These are phyloP conservation scores for Synergus umbraculus DNA, from an alignment of 2,888 invertebrate genomes.

Conservation along the genomic window DNA sequence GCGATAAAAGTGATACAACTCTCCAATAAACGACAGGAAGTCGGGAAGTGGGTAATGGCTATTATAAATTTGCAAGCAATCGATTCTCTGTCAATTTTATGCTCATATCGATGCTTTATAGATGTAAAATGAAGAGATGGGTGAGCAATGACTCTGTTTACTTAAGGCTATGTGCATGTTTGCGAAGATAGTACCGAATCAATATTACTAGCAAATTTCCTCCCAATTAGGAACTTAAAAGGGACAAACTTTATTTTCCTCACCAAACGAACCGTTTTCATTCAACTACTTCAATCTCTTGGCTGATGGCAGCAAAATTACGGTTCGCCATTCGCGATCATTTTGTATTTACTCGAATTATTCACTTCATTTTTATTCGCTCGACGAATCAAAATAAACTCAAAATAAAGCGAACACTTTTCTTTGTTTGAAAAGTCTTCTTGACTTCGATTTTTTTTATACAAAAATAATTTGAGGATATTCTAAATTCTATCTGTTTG, in stretches of 20 bases:
- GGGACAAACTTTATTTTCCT: background rate
- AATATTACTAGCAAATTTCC: background rate
- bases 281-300: background rate
- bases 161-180: background rate
- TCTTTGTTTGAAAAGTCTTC: no score
- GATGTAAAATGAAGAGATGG: background rate
- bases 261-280: background rate
- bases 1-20: slow-evolving; percentile 28
- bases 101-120: slow-evolving; percentile 1
- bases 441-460: background rate
- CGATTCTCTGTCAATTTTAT: slow-evolving; percentile 1
- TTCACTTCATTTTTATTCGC: no score
- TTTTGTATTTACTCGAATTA: no score
- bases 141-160: background rate
- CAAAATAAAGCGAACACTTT: no score
- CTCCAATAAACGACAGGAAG: slow-evolving; percentile 2
- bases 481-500: background rate
- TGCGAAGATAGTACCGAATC: background rate
- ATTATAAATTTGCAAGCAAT: slow-evolving; percentile 6
- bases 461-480: background rate
- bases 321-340: no score
- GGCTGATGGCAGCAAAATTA: no score
- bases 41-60: slow-evolving; percentile 6
- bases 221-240: background rate
- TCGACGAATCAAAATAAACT: no score